Conservation (phyloP, 2,113 vertebrate genomes). For the Syngnathoides biaculeatus region DNA sequence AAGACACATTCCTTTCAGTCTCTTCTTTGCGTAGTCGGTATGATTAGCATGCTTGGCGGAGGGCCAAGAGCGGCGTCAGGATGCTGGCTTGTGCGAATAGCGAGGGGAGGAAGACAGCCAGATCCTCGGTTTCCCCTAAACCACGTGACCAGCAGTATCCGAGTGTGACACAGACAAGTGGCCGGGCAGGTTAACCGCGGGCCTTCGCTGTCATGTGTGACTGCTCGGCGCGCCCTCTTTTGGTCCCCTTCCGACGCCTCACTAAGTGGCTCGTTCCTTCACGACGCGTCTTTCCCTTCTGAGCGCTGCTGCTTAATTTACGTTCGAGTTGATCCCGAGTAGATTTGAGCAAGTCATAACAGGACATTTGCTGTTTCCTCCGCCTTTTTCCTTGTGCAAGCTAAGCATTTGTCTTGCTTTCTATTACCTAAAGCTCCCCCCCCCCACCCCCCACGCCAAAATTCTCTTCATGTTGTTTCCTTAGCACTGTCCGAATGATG, state of each 20-base stretch:
- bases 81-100: slow-evolving; percentile 8
- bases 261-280: background rate
- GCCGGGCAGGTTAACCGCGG: slow-evolving; percentile 55
- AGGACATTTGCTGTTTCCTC: background rate
- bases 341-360: slow-evolving; percentile 1
- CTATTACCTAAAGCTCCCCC: slow-evolving; percentile 13
- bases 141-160: slow-evolving; percentile 59
- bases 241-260: background rate
- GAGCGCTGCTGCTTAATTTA: background rate
- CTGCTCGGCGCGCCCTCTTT: background rate
- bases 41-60: slow-evolving; percentile 40
- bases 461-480: slow-evolving; percentile 66
- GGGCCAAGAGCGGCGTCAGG: slow-evolving; percentile 46
- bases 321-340: background rate
- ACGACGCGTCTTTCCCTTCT: background rate
- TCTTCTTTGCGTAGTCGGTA: slow-evolving; percentile 24
- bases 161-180: slow-evolving; percentile 35
- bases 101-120: slow-evolving; percentile 53
- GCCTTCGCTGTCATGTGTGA: slow-evolving; percentile 14
- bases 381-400: background rate
- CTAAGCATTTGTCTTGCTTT: slow-evolving; percentile 9
- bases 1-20: slow-evolving; percentile 22
- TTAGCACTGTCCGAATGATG: slow-evolving; percentile 43
- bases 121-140: slow-evolving; percentile 65
- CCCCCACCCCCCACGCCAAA: no score